Evolutionary conservation across 2,797 vertebrate genomes (phyloP).

Genomic region (Acanthurus lineatus): DNA sequence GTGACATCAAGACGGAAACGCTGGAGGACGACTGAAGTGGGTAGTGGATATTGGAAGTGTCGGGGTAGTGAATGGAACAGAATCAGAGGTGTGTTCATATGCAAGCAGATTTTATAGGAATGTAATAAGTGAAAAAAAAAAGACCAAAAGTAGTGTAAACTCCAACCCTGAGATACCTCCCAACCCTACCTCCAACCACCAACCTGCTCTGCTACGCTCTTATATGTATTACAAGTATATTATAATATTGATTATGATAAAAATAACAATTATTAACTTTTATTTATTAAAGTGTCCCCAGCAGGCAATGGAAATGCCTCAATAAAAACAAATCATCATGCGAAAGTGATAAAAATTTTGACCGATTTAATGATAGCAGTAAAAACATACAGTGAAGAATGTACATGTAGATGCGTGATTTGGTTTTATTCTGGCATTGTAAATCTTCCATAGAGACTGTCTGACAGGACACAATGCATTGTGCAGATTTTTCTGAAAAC

Average conservation of each 20-base stretch:
- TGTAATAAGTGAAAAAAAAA: constrained; percentile 68
- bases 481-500: constrained; percentile 43
- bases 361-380: neutral
- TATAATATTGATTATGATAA: constrained; percentile 44
- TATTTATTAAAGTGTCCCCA: constrained; percentile 49
- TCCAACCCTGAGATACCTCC: constrained; percentile 80
- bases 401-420: neutral
- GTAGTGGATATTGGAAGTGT: constrained; percentile 12
- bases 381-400: neutral
- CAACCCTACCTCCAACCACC: constrained; percentile 81
- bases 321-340: constrained; percentile 23
- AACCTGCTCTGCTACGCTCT: constrained; percentile 77
- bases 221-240: constrained; percentile 67
- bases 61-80: constrained; percentile 49
- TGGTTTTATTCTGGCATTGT: constrained; percentile 38
- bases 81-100: constrained; percentile 77
- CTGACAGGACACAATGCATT: constrained; percentile 48
- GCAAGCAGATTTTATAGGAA: constrained; percentile 79
- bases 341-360: neutral
- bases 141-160: constrained; percentile 83
- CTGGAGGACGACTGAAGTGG: constrained; percentile 94
- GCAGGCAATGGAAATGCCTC: constrained; percentile 40
- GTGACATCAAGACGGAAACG: constrained; percentile 96
- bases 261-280: constrained; percentile 23
- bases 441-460: constrained; percentile 43